A percentile compares a stretch with the other conserved stretches of the same genome.
Evolutionary conservation across 2,797 vertebrate species (phyloP).

Genomic region (Brachyrhaphis roseni): DNA sequence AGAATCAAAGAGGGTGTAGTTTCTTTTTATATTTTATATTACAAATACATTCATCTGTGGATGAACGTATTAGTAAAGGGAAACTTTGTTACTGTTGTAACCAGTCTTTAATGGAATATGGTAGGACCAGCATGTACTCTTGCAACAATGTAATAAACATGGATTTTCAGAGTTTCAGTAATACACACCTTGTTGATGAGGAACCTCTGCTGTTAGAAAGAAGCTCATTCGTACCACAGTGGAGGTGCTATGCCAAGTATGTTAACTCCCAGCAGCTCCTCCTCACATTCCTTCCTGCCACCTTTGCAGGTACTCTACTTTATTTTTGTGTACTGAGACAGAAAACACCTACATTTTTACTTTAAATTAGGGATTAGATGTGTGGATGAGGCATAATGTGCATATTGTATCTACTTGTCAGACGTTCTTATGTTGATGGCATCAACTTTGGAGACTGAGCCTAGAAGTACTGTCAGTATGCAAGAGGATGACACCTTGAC

Average conservation of each 20-base stretch:
- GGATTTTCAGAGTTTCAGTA: constrained; percentile 82
- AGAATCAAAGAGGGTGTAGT: background rate
- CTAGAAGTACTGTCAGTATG: constrained; percentile 47
- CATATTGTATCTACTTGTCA: constrained; percentile 47
- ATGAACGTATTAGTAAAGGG: background rate
- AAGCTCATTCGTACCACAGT: constrained; percentile 79
- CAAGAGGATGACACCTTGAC: constrained; percentile 73
- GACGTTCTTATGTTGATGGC: constrained; percentile 88
- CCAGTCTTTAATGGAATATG: background rate
- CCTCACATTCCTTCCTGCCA: constrained; percentile 91
- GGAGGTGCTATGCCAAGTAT: constrained; percentile 93
- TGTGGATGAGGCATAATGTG: background rate
- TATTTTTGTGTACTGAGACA: too few species aligned
- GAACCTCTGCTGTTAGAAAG: constrained; percentile 65
- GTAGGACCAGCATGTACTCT: background rate
- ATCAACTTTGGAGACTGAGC: constrained; percentile 75
- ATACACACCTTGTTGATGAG: constrained; percentile 84
- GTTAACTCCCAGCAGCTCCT: constrained; percentile 91
- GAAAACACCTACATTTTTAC: background rate
- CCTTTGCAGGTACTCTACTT: constrained; percentile 83
- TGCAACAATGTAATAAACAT: background rate
- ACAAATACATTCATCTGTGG: background rate
- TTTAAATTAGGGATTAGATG: background rate
- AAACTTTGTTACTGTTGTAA: background rate
- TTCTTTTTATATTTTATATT: background rate